phyloP scores from a whole-genome alignment of 2,797 vertebrate genomes.

The Nyctibius grandis region DNA sequence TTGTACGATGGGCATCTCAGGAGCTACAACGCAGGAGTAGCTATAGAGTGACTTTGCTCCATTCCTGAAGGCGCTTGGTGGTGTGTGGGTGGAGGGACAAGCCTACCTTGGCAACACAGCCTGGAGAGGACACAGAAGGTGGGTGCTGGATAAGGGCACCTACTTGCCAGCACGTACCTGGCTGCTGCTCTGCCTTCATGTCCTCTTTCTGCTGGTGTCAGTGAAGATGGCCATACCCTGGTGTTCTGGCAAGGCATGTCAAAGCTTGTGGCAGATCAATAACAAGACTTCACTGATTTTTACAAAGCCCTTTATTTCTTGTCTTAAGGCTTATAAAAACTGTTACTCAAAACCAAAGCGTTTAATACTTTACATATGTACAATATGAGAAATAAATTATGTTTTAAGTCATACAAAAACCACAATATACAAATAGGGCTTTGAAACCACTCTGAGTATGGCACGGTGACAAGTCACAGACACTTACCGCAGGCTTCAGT shows the following conservation, averaged over 20 bases:
- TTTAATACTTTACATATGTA: constrained; percentile 68
- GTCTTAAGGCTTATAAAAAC: constrained; percentile 57
- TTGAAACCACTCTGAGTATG: constrained; percentile 37
- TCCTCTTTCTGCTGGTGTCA: neutral
- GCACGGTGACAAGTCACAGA: constrained; percentile 13
- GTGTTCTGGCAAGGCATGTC: rapidly evolving
- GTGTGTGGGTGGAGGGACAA: neutral
- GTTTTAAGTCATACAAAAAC: constrained; percentile 63
- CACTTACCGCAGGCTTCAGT: constrained; percentile 9
- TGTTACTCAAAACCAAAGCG: constrained; percentile 13
- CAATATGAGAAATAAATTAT: constrained; percentile 76
- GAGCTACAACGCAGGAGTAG: neutral
- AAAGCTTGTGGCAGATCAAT: neutral
- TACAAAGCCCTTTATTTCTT: constrained; percentile 53
- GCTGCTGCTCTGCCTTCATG: neutral
- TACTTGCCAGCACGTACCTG: neutral
- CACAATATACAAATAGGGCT: constrained; percentile 72
- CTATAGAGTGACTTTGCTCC: neutral
- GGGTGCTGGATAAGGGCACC: neutral
- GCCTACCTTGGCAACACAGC: neutral
- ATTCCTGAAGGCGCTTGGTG: rapidly evolving
- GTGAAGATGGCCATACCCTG: rapidly evolving
- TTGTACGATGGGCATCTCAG: rapidly evolving
- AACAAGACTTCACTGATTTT: neutral
- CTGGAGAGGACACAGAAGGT: neutral